Base-by-base conservation (phyloP, 2,888 invertebrate genomes). In the Torymus aiolomorphi region DNA sequence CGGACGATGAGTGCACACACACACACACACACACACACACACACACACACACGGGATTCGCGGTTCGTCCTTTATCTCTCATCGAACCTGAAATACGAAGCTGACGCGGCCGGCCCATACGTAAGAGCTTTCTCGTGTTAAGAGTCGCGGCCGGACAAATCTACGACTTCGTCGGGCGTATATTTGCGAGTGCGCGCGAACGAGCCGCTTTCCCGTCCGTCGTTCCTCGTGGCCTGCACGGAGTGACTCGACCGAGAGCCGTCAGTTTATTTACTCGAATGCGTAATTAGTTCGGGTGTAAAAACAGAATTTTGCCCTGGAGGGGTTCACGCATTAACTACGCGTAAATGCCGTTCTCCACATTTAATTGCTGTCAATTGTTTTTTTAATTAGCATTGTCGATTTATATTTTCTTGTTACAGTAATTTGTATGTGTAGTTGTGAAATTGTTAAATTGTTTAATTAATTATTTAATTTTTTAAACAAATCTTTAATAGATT, bases 41-140 rank as follows among this genome's bases (percentile, higher is more conserved):
- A 24, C 3, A 24, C 3, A 24, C 3, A 24, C 24, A 24, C 3
- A 31, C 31, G 31, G 12, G 5, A 51, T 8, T 12, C 14, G 63
- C 16, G 54, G 52, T 59, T 62, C 24, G 72, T 77, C 71, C 76
- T 82, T 80, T 82, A 80, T 82, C 82, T 78, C 67, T 77, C 77
- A 75, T 82, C 78, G 72, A 76, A 65, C 72, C 69, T 76, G 72
- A 76, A 80, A 81, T 78, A 78, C 77, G 70, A 75, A 80, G 77
- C 76, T 74, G 66, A 31, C 31, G 31, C 31, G 31, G 31, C 61
- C 42, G 13, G 12, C 20, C 18, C 74, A 75, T 75, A 73, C 71
- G 62, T 81, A 81, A 83, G 78, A 81, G 81, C 80, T 81, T 81
- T 83, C 74, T 70, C 78, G 74, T 83, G 80, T 81, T 76, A 61